Evolutionary conservation across 2,113 vertebrate genomes (phyloP).

Genomic region (Lophochroa leadbeateri): DNA sequence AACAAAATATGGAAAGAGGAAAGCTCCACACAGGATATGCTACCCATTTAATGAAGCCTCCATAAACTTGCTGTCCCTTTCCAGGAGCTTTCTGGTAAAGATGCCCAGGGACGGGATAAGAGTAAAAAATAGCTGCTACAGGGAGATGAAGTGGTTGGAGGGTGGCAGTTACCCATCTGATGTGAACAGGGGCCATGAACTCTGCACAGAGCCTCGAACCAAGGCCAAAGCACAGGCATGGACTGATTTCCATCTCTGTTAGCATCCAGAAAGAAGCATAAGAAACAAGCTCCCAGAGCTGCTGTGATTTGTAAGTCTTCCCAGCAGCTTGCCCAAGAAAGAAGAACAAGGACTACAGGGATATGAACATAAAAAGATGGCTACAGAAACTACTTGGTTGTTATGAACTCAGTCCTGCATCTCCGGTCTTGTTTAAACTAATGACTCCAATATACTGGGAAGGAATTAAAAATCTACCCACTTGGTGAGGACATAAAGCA

Average conservation of each 20-base stretch:
- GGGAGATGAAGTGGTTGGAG: not conserved
- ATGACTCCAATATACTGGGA: not conserved
- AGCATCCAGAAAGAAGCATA: not conserved
- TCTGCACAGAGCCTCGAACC: not conserved
- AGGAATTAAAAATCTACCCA: not conserved
- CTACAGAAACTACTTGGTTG: not conserved
- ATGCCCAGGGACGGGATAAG: fast-evolving
- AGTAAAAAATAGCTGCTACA: not conserved
- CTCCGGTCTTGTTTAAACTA: not conserved
- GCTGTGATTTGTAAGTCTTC: not conserved
- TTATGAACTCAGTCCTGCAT: not conserved
- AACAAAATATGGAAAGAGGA: not conserved
- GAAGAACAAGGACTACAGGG: not conserved
- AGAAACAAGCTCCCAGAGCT: not conserved
- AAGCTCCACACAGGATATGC: not conserved
- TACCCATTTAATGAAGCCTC: not conserved
- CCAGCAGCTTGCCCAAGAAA: not conserved
- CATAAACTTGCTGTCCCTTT: not conserved
- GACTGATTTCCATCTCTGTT: not conserved
- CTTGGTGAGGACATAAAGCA: not conserved
- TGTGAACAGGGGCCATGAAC: not conserved
- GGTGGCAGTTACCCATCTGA: not conserved
- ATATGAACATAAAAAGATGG: not conserved
- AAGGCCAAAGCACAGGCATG: fast-evolving
- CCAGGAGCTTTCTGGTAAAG: not conserved